Percentiles rank a stretch among this genome's conserved stretches.
Conservation (phyloP, 2,113 vertebrate species). For the Kobus ellipsiprymnus region DNA sequence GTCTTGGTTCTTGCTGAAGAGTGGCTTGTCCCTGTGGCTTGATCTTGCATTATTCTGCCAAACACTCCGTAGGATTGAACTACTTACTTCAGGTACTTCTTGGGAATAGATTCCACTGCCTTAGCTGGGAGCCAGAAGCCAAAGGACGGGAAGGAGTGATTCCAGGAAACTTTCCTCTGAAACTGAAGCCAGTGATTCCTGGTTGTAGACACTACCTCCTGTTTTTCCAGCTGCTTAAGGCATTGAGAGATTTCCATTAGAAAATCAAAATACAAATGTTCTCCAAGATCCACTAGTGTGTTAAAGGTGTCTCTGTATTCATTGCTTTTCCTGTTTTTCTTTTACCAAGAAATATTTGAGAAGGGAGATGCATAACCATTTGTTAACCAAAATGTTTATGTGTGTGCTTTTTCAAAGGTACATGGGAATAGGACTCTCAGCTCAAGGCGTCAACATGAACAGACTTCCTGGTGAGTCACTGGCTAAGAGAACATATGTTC, state of each 20-base stretch:
- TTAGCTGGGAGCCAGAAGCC: background rate
- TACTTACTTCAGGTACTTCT: background rate
- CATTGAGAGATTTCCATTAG: slow-evolving; percentile 30
- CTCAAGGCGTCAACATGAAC: slow-evolving; percentile 99
- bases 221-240: background rate
- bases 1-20: background rate
- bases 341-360: slow-evolving; percentile 33
- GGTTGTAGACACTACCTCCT: background rate
- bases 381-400: slow-evolving; percentile 61
- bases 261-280: slow-evolving; percentile 10
- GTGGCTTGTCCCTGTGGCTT: background rate
- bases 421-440: slow-evolving; percentile 98
- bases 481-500: slow-evolving; percentile 57
- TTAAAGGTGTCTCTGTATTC: background rate
- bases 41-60: background rate
- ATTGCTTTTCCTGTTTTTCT: slow-evolving; percentile 6
- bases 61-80: background rate
- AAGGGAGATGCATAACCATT: background rate
- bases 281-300: background rate
- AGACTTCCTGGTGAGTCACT: slow-evolving; percentile 95
- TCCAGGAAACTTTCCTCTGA: background rate
- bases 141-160: background rate
- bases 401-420: slow-evolving; percentile 87
- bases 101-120: background rate
- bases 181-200: background rate